Evolutionary conservation across 2,797 vertebrate genomes (phyloP).

Genomic region (Euphonia xanthogaster): DNA sequence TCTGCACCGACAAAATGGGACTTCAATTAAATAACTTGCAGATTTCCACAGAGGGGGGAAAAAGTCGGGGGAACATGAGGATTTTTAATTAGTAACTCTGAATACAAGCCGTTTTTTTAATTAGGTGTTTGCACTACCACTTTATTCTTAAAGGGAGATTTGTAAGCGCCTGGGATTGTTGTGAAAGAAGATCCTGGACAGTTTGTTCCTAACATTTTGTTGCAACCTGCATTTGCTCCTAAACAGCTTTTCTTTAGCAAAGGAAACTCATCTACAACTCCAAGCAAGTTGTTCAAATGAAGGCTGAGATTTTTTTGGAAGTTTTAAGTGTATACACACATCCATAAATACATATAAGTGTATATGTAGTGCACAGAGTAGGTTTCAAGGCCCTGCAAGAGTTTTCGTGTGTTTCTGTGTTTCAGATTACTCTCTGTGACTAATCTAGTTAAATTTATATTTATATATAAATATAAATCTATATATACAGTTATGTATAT

Average conservation of each 20-base stretch:
- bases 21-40: constrained; percentile 79
- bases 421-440: background rate
- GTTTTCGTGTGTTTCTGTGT: background rate
- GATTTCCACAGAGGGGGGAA: constrained; percentile 71
- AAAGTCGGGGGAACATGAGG: constrained; percentile 69
- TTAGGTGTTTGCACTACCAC: constrained; percentile 71
- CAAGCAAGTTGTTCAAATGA: background rate
- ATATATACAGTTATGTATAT: too few species aligned
- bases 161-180: constrained; percentile 40
- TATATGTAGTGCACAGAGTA: background rate
- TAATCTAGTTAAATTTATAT: background rate
- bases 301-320: background rate
- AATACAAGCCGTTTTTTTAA: constrained; percentile 73
- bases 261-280: constrained; percentile 10
- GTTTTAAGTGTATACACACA: background rate
- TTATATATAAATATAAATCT: too few species aligned
- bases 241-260: constrained; percentile 45
- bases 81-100: constrained; percentile 79
- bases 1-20: constrained; percentile 74
- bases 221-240: constrained; percentile 39
- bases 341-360: background rate
- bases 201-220: constrained; percentile 63
- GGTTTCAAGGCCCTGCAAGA: background rate
- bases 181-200: constrained; percentile 50
- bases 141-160: constrained; percentile 69